phyloP scores from a whole-genome alignment of 2,113 vertebrate species.

The Bufo bufo region DNA sequence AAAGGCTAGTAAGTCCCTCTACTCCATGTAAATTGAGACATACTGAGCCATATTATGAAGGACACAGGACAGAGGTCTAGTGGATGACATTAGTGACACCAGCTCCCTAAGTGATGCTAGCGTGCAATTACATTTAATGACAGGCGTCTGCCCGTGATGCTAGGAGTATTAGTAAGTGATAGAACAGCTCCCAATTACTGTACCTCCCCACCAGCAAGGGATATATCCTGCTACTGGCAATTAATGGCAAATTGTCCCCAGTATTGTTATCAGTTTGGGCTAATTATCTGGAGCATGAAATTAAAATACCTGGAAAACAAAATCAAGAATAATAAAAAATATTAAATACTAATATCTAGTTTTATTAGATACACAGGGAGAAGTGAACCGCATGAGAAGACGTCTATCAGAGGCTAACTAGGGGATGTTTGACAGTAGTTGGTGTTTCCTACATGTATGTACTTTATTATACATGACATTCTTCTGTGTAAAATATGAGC shows the following conservation, averaged over 20 bases:
- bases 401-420: no score
- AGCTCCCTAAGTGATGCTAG: neutral
- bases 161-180: constrained; percentile 20
- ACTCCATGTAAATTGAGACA: neutral
- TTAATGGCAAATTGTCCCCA: constrained; percentile 28
- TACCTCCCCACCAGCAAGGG: constrained; percentile 12
- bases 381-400: no score
- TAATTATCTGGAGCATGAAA: neutral
- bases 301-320: neutral
- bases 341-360: neutral
- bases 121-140: constrained; percentile 7
- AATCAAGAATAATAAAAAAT: neutral
- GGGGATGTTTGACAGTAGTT: no score
- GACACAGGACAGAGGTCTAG: neutral
- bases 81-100: neutral
- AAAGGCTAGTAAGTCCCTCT: no score
- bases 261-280: neutral
- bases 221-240: constrained; percentile 5
- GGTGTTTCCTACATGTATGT: no score
- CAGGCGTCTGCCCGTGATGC: constrained; percentile 9
- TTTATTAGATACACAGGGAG: neutral
- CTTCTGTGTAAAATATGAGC: no score
- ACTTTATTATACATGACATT: no score
- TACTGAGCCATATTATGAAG: no score
- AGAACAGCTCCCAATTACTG: constrained; percentile 18